Percentiles rank a stretch among this genome's conserved stretches.
Conservation (phyloP, 2,113 vertebrate species). For the Ameiurus melas region DNA sequence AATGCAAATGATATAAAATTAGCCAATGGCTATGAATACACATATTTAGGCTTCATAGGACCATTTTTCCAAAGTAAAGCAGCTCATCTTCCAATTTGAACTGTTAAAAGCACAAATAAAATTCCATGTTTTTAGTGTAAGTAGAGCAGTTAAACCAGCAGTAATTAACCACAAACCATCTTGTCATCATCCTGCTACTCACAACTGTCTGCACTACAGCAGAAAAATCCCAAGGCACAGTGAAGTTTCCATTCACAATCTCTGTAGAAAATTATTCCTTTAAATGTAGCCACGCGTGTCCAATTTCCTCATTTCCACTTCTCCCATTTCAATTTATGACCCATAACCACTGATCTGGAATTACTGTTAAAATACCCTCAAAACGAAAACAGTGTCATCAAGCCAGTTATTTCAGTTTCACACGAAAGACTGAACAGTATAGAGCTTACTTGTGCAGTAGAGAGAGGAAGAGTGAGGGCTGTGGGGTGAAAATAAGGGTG, state of each 20-base stretch:
- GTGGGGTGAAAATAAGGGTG: constrained; percentile 75
- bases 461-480: constrained; percentile 68
- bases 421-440: constrained; percentile 52
- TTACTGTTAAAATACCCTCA: constrained; percentile 32
- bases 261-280: constrained; percentile 16
- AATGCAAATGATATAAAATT: background rate
- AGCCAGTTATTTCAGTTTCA: constrained; percentile 19
- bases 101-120: constrained; percentile 6
- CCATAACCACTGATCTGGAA: constrained; percentile 33
- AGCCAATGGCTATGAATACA: background rate
- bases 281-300: constrained; percentile 29
- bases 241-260: constrained; percentile 37
- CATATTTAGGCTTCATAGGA: background rate
- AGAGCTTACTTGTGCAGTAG: constrained; percentile 67
- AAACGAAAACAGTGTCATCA: constrained; percentile 20
- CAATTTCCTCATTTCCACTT: constrained; percentile 25
- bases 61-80: background rate
- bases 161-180: constrained; percentile 32
- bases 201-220: constrained; percentile 32
- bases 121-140: background rate
- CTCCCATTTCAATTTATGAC: constrained; percentile 41
- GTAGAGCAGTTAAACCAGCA: constrained; percentile 31
- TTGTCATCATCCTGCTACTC: constrained; percentile 28
- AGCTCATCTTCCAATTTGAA: background rate
- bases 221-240: constrained; percentile 32